Base-by-base conservation (phyloP, 2,113 vertebrate species). In the Sinocyclocheilus grahami region DNA sequence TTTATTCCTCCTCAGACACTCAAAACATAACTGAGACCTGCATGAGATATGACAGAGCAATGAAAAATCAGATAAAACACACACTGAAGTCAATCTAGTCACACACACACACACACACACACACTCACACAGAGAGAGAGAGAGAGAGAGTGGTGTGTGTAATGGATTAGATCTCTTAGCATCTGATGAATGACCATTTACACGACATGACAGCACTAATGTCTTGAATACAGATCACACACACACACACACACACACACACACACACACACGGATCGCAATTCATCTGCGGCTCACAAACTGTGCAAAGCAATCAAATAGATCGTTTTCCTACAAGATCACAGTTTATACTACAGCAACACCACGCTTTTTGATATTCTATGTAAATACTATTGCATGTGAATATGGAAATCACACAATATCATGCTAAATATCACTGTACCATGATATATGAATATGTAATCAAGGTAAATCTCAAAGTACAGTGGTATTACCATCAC, bases 151-250 rank as follows among this genome's bases (percentile, higher is more conserved):
- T 86, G 46, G 62, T 87, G 88, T 86, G 80, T 87, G 88, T 94
- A 94, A 94, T 94, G 93, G 92, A 94, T 93, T 93, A 92, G 88
- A 92, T 93, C 89, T 86, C 51, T 92, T 85, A 78, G 90, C 46
- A 67, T n/a, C 74, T 94, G 92, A 95, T 92, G 90, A 94, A 95
- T 94, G 91, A 88, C 93, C 92, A 62, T 62, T 60, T 62, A 62
- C 58, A 1, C 22, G 16, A 62, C 58, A 93, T 93, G 93, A 94
- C 92, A 93, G 88, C 51, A 67, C 82, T 92, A 90, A 92, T 90
- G 89, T 91, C 87, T 90, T 87, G 87, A 37, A 78, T 7, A 88
- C 60, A 85, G 60, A 69, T 67, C 33, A 60, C 71, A 69, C 83
- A 86, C 82, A 58, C 75, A 87, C 89, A 86, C 39, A 76, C 24